Evolutionary conservation across 2,888 invertebrate species (phyloP), one percentile per base, ranked within the genome.

Genomic region (Epinotia demarniana): DNA sequence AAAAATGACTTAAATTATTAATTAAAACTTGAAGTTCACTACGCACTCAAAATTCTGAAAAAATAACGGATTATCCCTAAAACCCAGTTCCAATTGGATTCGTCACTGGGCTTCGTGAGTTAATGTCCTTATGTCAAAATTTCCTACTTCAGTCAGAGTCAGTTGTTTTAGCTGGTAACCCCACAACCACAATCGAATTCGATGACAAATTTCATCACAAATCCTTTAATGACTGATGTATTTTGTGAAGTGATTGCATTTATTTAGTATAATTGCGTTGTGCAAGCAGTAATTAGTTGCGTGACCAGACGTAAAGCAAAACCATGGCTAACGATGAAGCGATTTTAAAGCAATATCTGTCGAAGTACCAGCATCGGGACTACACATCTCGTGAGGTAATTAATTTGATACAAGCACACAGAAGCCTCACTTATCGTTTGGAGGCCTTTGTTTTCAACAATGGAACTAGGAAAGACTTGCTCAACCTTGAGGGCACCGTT

Each of bases 401-500:
- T 72, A 90, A 88, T 87, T 83, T 94, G 78, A 90, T 92, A 78
- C 92, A 93, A 86, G 83, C 87, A 61, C 93, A 93, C 81, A 90
- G 91, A 82, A 91, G 94, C 86, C 84, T 94, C 79, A 87, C 87
- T 76, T 93, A 89, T 84, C 92, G 93, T 78, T 83, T 92, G 70
- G 94, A 94, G 84, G 92, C 90, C 87, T 94, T 94, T 92, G 98
- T 97, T 76, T 99, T 98, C 88, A 98, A 98, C 87, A 98, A 98
- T 95, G 99, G 99, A 60, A 95, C 95, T 0, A 94, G 95, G 61
- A 97, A 97, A 89, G 97, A 98, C 74, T 93, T 99, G 79, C 95
- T 98, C 57, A 97, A 97, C 88, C 94, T 99, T 71, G 96, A 96
- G 85, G 99, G 99, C 72, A 99, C 99, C 9, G 98, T 99, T 84